phyloP scores from a whole-genome alignment of 2,888 invertebrate genomes.

The Xiphydria camelus region DNA sequence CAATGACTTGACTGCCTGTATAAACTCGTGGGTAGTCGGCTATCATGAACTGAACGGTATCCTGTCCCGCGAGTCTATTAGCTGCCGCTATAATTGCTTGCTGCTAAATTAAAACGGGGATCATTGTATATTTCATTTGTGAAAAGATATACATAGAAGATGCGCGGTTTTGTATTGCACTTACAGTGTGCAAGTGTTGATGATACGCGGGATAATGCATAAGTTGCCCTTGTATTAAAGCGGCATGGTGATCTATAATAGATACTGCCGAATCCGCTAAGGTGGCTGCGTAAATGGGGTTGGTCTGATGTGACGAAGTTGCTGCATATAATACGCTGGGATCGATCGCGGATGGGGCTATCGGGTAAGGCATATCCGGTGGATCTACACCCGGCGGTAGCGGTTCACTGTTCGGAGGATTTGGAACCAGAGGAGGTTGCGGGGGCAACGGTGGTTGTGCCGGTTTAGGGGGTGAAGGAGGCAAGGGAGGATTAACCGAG shows the following conservation, averaged over 20 bases:
- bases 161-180: too few relatives aligned
- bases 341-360: slow-evolving; percentile 43
- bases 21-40: slow-evolving; percentile 49
- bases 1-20: slow-evolving; percentile 51
- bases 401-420: slow-evolving; percentile 51
- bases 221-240: slow-evolving; percentile 49
- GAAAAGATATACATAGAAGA: neutral
- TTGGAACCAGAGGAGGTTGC: slow-evolving; percentile 28
- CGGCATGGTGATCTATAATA: slow-evolving; percentile 43
- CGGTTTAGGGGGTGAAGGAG: slow-evolving; percentile 32
- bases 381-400: slow-evolving; percentile 63
- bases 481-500: slow-evolving; percentile 29
- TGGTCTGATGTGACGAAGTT: slow-evolving; percentile 40
- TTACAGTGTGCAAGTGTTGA: slow-evolving; percentile 49
- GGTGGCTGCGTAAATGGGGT: slow-evolving; percentile 48
- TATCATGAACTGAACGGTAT: slow-evolving; percentile 48
- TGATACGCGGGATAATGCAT: slow-evolving; percentile 53
- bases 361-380: slow-evolving; percentile 52
- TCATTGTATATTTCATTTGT: too few relatives aligned
- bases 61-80: slow-evolving; percentile 44
- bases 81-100: slow-evolving; percentile 49
- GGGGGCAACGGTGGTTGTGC: slow-evolving; percentile 34
- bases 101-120: slow-evolving; percentile 26
- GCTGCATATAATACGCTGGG: slow-evolving; percentile 43
- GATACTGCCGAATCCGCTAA: slow-evolving; percentile 44